phyloP scores from a whole-genome alignment of 2,797 vertebrate genomes.

The Petrocephalus schoutedeni region DNA sequence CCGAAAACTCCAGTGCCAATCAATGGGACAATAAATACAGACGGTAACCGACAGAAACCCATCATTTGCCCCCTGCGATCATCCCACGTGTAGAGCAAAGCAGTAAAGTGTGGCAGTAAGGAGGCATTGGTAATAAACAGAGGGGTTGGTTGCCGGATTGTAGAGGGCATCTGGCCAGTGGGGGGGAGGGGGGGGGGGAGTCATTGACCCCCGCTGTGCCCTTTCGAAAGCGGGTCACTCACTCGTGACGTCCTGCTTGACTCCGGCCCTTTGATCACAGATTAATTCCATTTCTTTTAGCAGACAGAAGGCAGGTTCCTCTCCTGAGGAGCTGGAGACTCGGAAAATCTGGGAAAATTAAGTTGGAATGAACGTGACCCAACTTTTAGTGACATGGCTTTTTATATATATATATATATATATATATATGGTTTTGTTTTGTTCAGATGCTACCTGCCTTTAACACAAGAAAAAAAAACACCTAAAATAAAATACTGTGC shows the following conservation, averaged over 20 bases:
- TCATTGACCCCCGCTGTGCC: slow-evolving; percentile 57
- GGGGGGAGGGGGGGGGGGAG: slow-evolving; percentile 37
- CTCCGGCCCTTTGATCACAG: slow-evolving; percentile 48
- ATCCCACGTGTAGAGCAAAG: slow-evolving; percentile 52
- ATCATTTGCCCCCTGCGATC: slow-evolving; percentile 53
- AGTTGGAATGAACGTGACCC: slow-evolving; percentile 31
- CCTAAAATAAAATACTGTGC: not conserved
- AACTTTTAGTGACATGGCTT: slow-evolving; percentile 29
- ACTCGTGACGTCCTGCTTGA: slow-evolving; percentile 33
- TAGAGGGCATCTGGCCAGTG: not conserved
- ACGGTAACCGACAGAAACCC: slow-evolving; percentile 58
- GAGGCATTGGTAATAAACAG: slow-evolving; percentile 63
- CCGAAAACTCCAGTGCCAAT: slow-evolving; percentile 58
- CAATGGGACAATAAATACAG: slow-evolving; percentile 57
- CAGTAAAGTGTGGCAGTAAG: slow-evolving; percentile 61
- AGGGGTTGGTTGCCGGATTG: slow-evolving; percentile 41
- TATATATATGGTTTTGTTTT: not conserved
- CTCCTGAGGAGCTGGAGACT: slow-evolving; percentile 58
- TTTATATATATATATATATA: not conserved
- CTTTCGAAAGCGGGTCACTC: slow-evolving; percentile 63
- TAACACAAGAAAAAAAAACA: not conserved
- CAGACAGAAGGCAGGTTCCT: slow-evolving; percentile 59
- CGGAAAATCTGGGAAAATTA: slow-evolving; percentile 45
- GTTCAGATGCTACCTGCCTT: not conserved
- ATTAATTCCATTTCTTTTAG: slow-evolving; percentile 64